Conservation (phyloP, 2,113 vertebrate genomes). For the Ailurus styani region DNA sequence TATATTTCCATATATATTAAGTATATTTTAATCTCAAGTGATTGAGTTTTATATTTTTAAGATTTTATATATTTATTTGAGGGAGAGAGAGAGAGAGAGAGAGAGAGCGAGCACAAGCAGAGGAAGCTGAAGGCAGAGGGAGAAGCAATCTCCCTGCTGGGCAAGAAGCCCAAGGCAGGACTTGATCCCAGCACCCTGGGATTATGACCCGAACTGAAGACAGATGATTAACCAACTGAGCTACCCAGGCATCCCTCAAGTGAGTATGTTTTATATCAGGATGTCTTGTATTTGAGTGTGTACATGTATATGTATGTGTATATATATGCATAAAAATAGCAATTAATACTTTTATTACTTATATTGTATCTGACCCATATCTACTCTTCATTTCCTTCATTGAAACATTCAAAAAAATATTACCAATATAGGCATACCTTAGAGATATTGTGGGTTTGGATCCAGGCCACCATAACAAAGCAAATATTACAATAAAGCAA, state of each 20-base stretch:
- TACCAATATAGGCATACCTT: neutral
- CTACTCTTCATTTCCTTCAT: neutral
- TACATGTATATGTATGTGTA: neutral
- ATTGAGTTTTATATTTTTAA: neutral
- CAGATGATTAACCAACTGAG: too few species aligned
- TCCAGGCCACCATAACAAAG: neutral
- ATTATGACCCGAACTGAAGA: too few species aligned
- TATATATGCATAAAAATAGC: neutral
- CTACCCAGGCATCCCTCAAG: neutral
- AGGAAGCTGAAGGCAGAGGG: too few species aligned
- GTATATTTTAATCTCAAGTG: neutral
- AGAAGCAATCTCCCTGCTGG: too few species aligned
- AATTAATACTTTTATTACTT: neutral
- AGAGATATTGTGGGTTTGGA: neutral
- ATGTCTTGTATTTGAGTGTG: neutral
- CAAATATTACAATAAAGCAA: neutral
- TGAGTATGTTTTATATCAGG: neutral
- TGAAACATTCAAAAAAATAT: neutral
- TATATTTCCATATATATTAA: neutral
- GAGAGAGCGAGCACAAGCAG: too few species aligned
- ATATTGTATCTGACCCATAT: neutral
- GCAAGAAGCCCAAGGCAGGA: too few species aligned
- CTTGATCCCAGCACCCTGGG: too few species aligned
- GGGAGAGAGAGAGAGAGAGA: too few species aligned
- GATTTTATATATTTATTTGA: too few species aligned